Percentiles rank a stretch among this genome's conserved stretches.
Evolutionary conservation across 2,113 vertebrate genomes (phyloP).

Genomic region (Cacatua alba): DNA sequence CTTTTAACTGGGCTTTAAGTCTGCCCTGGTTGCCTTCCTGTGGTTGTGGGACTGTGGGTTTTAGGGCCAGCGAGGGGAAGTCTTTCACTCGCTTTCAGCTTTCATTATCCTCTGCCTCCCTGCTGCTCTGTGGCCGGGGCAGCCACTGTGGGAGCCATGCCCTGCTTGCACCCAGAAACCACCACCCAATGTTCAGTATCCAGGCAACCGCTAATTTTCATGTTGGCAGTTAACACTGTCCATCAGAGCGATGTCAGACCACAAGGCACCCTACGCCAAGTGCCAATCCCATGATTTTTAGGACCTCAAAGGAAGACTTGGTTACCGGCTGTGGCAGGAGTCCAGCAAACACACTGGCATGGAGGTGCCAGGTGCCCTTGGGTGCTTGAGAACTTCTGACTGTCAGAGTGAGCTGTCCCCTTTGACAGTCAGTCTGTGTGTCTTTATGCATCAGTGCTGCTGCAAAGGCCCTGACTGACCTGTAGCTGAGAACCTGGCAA

Average conservation of each 20-base stretch:
- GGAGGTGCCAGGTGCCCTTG: rapidly evolving
- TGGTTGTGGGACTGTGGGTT: not conserved
- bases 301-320: not conserved
- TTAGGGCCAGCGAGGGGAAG: not conserved
- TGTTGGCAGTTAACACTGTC: not conserved
- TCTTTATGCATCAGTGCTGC: not conserved
- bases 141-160: rapidly evolving
- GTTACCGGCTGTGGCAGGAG: not conserved
- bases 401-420: not conserved
- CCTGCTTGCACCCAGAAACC: not conserved
- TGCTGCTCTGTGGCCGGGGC: rapidly evolving
- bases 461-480: not conserved
- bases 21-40: not conserved
- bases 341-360: not conserved
- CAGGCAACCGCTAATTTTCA: slow-evolving; percentile 11
- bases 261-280: not conserved
- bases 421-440: not conserved
- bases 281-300: not conserved
- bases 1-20: not conserved
- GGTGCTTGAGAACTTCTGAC: not conserved
- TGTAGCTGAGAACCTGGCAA: not conserved
- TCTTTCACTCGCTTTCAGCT: slow-evolving; percentile 8
- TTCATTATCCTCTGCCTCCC: slow-evolving; percentile 2
- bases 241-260: not conserved
- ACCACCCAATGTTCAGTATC: rapidly evolving